Conservation (phyloP, 2,888 invertebrate species). For the Seira sanloemensis region DNA sequence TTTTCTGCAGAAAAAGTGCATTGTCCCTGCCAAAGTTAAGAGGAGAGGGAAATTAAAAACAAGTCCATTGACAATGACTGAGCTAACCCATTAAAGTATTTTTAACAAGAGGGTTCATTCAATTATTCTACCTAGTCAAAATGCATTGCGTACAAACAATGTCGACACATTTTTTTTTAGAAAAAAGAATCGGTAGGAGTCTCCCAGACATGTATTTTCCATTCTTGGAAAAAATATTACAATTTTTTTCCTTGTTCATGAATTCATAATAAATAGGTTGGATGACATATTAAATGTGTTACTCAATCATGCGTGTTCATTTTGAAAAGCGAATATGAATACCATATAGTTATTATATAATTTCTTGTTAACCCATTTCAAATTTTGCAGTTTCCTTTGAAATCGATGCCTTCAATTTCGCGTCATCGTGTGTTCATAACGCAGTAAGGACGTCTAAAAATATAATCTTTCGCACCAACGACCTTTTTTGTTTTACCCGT, state of each 20-base stretch:
- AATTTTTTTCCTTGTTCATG: neutral
- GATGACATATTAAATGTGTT: constrained; percentile 24
- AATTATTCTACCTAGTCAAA: neutral
- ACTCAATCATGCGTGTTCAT: constrained; percentile 22
- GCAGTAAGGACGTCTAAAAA: neutral
- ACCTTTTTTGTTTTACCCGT: no score
- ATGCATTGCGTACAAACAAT: neutral
- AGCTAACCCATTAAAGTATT: neutral
- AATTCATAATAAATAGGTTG: neutral
- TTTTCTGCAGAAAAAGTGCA: neutral
- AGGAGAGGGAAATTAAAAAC: neutral
- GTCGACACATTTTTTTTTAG: neutral
- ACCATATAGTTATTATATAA: neutral
- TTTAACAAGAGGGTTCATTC: no score
- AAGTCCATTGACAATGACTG: neutral
- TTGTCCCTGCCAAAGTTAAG: no score
- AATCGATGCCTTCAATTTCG: neutral
- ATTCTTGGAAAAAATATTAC: neutral
- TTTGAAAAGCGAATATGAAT: neutral
- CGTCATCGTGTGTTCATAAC: no score
- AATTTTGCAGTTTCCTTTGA: neutral
- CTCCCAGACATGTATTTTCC: neutral
- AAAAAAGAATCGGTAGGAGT: neutral
- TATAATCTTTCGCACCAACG: neutral
- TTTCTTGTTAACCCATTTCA: neutral